phyloP scores from a whole-genome alignment of 2,888 invertebrate genomes.

The Epistrophe eligans region DNA sequence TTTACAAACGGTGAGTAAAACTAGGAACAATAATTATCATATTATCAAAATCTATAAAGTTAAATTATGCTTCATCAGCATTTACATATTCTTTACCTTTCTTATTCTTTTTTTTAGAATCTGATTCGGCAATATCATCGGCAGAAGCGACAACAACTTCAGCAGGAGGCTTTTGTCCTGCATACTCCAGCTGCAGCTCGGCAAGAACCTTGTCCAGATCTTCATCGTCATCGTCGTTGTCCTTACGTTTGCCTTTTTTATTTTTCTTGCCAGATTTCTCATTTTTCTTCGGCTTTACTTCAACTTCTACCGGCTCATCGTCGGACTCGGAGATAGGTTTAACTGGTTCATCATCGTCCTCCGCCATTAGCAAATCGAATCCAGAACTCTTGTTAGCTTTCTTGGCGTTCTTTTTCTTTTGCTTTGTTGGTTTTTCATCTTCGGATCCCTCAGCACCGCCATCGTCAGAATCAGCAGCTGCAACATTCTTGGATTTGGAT shows the following conservation, averaged over 20 bases:
- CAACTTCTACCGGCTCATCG: conserved; percentile 84
- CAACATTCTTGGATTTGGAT: conserved; percentile 84
- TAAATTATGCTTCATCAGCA: not conserved
- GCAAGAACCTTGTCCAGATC: conserved; percentile 93
- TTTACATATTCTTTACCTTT: conserved; percentile 50
- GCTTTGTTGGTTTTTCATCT: conserved; percentile 83
- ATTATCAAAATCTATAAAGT: no score
- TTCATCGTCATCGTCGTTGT: conserved; percentile 88
- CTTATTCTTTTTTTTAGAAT: conserved; percentile 79
- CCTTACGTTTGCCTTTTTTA: conserved; percentile 89
- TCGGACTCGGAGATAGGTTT: conserved; percentile 77
- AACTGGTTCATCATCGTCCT: conserved; percentile 84
- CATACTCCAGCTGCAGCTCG: conserved; percentile 91
- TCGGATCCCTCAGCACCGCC: conserved; percentile 84
- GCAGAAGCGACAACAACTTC: conserved; percentile 81
- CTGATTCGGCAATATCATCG: conserved; percentile 83
- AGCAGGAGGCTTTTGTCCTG: conserved; percentile 87
- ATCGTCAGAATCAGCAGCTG: conserved; percentile 80
- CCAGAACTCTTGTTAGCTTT: conserved; percentile 85
- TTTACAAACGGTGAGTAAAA: no score
- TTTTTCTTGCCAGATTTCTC: conserved; percentile 87
- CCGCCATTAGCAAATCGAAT: conserved; percentile 89
- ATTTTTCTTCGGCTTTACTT: conserved; percentile 83
- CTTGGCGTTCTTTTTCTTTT: conserved; percentile 79
- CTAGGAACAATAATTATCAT: no score